A percentile compares a stretch with the other conserved stretches of the same genome.
These are phyloP conservation scores for Podargus strigoides DNA, from an alignment of 2,797 vertebrate genomes.

Conservation along the genomic window DNA sequence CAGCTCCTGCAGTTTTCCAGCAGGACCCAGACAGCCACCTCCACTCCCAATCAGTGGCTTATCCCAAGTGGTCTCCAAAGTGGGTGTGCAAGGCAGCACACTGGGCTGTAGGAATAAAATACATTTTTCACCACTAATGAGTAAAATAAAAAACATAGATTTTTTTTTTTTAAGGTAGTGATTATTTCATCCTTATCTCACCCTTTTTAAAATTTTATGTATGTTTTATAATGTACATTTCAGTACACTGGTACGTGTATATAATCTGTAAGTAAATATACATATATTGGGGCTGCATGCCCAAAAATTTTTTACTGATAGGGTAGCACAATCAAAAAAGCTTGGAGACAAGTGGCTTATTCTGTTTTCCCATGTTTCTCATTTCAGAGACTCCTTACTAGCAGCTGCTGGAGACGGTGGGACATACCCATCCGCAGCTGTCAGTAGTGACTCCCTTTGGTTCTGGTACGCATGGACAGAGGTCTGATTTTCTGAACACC, in stretches of 20 bases:
- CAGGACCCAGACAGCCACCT: not conserved
- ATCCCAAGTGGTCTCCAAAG: not conserved
- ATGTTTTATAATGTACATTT: not conserved
- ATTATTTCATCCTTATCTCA: not conserved
- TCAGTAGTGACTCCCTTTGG: not conserved
- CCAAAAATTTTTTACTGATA: not conserved
- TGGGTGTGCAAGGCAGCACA: not conserved
- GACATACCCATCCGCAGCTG: accelerated
- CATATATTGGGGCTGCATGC: accelerated
- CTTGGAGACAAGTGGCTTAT: not conserved
- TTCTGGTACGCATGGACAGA: accelerated
- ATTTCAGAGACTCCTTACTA: not conserved
- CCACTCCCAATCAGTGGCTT: not conserved
- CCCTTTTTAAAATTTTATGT: not conserved
- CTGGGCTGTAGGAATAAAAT: accelerated
- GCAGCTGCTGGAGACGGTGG: not conserved
- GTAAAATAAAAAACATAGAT: not conserved
- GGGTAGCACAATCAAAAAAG: not conserved
- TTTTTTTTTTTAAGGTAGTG: not conserved
- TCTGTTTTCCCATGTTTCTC: not conserved
- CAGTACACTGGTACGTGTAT: not conserved
- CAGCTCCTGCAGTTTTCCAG: not conserved
- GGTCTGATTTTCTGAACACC: not conserved
- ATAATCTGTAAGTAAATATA: not conserved
- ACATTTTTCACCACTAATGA: not conserved